phyloP scores from a whole-genome alignment of 53 echinoderm and acorn worm genomes.

The Apostichopus leukothele region DNA sequence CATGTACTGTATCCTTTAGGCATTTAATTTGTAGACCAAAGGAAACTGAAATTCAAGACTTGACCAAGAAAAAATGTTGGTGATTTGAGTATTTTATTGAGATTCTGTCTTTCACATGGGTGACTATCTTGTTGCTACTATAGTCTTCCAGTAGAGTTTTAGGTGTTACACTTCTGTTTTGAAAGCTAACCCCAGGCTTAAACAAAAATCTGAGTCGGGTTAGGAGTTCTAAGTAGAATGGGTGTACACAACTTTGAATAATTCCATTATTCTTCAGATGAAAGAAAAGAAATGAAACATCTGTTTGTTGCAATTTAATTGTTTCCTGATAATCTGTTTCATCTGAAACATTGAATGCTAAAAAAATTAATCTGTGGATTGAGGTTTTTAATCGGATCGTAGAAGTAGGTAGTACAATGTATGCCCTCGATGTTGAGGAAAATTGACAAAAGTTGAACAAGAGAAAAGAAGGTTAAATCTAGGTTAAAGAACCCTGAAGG shows the following conservation, averaged over 20 bases:
- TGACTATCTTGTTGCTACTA: too few relatives aligned
- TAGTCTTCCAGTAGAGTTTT: too few relatives aligned
- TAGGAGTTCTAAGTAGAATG: background rate
- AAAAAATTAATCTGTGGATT: slow-evolving; percentile 29
- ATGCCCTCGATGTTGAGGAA: slow-evolving; percentile 20
- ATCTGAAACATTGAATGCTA: background rate
- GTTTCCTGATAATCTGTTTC: slow-evolving; percentile 7
- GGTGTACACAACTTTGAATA: slow-evolving; percentile 14
- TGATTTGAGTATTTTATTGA: too few relatives aligned
- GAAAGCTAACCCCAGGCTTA: too few relatives aligned
- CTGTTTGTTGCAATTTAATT: slow-evolving; percentile 23
- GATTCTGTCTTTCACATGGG: too few relatives aligned
- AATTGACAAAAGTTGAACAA: background rate
- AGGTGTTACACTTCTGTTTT: too few relatives aligned
- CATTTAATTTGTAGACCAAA: too few relatives aligned
- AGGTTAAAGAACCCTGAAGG: slow-evolving; percentile 29
- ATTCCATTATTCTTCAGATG: background rate
- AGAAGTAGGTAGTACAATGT: background rate
- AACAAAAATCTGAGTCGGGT: background rate
- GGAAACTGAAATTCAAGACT: too few relatives aligned
- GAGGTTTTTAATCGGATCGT: slow-evolving; percentile 27
- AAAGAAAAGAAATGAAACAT: background rate
- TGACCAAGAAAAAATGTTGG: too few relatives aligned
- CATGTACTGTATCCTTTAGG: too few relatives aligned
- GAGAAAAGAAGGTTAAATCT: background rate